A percentile compares a stretch with the other conserved stretches of the same genome.
These are phyloP conservation scores for Pachypanchax playfairii DNA, from an alignment of 2,113 vertebrate species.

Conservation along the genomic window DNA sequence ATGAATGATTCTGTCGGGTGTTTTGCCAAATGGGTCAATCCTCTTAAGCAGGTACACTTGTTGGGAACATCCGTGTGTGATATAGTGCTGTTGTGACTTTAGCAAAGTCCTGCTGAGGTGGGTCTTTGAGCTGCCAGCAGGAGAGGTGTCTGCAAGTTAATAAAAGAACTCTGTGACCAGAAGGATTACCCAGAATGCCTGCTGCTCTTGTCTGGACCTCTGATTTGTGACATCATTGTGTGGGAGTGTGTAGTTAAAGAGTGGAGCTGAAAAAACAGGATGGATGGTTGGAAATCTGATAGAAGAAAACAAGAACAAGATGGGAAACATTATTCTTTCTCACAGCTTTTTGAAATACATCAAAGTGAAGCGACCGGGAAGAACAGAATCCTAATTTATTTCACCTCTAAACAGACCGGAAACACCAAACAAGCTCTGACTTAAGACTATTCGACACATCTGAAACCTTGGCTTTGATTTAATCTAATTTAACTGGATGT, in stretches of 20 bases:
- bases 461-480: slow-evolving; percentile 8
- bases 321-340: background rate
- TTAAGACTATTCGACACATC: background rate
- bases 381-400: too few species aligned
- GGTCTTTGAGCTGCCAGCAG: slow-evolving; percentile 21
- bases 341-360: background rate
- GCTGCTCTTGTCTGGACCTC: slow-evolving; percentile 16
- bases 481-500: background rate
- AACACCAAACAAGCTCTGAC: slow-evolving; percentile 4
- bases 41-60: slow-evolving; percentile 30
- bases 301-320: slow-evolving; percentile 6
- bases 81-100: slow-evolving; percentile 29
- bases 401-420: background rate
- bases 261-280: slow-evolving; percentile 1
- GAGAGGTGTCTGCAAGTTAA: slow-evolving; percentile 27
- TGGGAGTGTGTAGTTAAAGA: slow-evolving; percentile 30
- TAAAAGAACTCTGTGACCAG: slow-evolving; percentile 14
- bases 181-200: slow-evolving; percentile 54
- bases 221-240: slow-evolving; percentile 40
- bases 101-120: slow-evolving; percentile 25
- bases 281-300: background rate
- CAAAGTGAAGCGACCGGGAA: background rate
- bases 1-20: slow-evolving; percentile 13
- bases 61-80: slow-evolving; percentile 19
- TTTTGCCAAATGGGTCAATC: slow-evolving; percentile 39